Evolutionary conservation across 1,140 invertebrate species (phyloP).

Genomic region (Drepana arcuata): DNA sequence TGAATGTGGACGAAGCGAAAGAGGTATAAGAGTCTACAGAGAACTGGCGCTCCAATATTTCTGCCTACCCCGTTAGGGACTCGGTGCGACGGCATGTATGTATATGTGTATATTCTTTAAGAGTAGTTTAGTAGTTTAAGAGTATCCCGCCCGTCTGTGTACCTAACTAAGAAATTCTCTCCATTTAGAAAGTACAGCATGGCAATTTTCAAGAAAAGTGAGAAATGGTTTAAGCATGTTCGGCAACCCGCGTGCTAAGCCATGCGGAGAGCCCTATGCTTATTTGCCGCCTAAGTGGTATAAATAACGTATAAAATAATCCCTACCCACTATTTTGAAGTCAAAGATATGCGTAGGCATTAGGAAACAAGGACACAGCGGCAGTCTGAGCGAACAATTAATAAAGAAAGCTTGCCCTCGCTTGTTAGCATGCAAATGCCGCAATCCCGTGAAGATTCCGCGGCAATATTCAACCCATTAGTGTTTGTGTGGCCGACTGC

Average conservation of each 20-base stretch:
- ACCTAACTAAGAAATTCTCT: too few species aligned
- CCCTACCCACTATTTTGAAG: neutral
- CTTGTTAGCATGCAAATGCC: constrained; percentile 47
- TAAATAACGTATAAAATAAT: neutral
- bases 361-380: neutral
- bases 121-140: neutral
- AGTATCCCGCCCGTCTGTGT: neutral
- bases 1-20: too few species aligned
- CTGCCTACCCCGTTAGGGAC: too few species aligned
- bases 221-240: too few species aligned
- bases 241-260: neutral
- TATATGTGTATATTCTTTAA: too few species aligned
- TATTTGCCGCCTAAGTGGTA: too few species aligned
- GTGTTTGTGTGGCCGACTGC: constrained; percentile 30
- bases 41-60: too few species aligned
- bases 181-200: too few species aligned
- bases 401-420: constrained; percentile 31
- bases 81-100: too few species aligned
- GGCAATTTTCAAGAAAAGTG: too few species aligned
- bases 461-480: constrained; percentile 43
- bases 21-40: too few species aligned
- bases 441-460: constrained; percentile 31
- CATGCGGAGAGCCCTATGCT: neutral
- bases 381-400: constrained; percentile 21
- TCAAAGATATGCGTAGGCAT: too few species aligned